Percentiles rank a stretch among this genome's conserved stretches.
phyloP scores from a whole-genome alignment of 2,888 invertebrate genomes.

The Drosophila multiciliata region DNA sequence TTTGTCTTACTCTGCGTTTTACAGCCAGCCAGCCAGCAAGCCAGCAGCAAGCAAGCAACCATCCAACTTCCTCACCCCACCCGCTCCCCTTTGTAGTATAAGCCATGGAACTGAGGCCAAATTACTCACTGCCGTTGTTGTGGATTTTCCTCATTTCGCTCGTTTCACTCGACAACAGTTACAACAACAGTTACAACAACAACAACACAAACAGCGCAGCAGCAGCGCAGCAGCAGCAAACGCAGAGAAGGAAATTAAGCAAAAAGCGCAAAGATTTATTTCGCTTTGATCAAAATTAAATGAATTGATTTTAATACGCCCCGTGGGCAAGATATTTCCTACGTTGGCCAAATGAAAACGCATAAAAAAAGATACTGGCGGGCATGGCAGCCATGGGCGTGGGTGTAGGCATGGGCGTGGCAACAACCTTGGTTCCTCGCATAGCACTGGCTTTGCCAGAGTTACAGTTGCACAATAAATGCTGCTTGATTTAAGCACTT shows the following conservation, averaged over 20 bases:
- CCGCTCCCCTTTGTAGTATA: constrained; percentile 12
- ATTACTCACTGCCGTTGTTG: constrained; percentile 77
- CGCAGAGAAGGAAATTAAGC: constrained; percentile 72
- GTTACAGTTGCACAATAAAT: constrained; percentile 62
- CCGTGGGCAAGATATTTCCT: constrained; percentile 80
- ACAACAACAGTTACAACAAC: constrained; percentile 19
- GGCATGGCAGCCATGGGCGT: constrained; percentile 10
- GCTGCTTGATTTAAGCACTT: constrained; percentile 57
- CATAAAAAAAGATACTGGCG: constrained; percentile 63
- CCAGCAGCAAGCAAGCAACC: not conserved
- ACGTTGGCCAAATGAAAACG: constrained; percentile 76
- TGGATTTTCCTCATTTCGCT: constrained; percentile 70
- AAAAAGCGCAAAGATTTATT: constrained; percentile 81
- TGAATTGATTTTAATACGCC: constrained; percentile 81
- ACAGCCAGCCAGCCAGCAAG: constrained; percentile 40
- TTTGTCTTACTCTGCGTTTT: constrained; percentile 74
- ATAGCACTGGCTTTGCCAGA: constrained; percentile 29
- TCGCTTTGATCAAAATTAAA: constrained; percentile 80
- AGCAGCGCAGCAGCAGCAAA: constrained; percentile 36
- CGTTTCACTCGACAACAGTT: constrained; percentile 37
- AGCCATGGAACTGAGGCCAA: constrained; percentile 58
- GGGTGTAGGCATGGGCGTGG: constrained; percentile 28
- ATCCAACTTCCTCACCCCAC: not conserved
- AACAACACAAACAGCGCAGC: constrained; percentile 11
- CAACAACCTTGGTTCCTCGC: constrained; percentile 50